These are phyloP conservation scores for Allophyes oxyacanthae DNA, from an alignment of 2,888 invertebrate genomes.

Conservation along the genomic window DNA sequence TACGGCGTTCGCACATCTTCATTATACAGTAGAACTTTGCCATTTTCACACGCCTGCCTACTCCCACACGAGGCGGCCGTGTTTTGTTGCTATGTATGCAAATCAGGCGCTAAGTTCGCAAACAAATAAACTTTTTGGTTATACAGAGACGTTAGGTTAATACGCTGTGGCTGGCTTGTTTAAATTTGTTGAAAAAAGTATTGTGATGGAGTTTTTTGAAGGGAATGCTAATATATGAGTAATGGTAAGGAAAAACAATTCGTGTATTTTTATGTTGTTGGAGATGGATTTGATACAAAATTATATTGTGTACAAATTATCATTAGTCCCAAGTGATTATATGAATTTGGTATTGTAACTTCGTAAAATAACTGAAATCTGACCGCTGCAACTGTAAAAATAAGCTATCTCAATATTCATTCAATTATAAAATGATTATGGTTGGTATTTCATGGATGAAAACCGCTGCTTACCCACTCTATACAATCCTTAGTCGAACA, in stretches of 20 bases:
- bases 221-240: slow-evolving; percentile 21
- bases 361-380: too few species aligned
- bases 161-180: slow-evolving; percentile 63
- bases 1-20: slow-evolving; percentile 82
- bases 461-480: too few species aligned
- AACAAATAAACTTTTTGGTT: slow-evolving; percentile 83
- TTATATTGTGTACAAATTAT: neutral
- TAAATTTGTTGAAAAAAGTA: slow-evolving; percentile 58
- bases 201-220: slow-evolving; percentile 52
- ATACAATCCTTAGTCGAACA: too few species aligned
- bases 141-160: slow-evolving; percentile 66
- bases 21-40: slow-evolving; percentile 84
- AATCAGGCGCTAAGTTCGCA: slow-evolving; percentile 80
- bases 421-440: too few species aligned
- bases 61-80: slow-evolving; percentile 65
- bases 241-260: slow-evolving; percentile 25
- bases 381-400: too few species aligned
- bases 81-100: slow-evolving; percentile 82
- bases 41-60: slow-evolving; percentile 77
- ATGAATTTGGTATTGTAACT: too few species aligned
- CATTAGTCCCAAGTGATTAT: too few species aligned
- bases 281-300: neutral
- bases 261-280: neutral
- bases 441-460: too few species aligned
- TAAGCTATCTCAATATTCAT: too few species aligned